Conservation (phyloP, 2,888 invertebrate genomes). For the Aphidoletes aphidimyza region DNA sequence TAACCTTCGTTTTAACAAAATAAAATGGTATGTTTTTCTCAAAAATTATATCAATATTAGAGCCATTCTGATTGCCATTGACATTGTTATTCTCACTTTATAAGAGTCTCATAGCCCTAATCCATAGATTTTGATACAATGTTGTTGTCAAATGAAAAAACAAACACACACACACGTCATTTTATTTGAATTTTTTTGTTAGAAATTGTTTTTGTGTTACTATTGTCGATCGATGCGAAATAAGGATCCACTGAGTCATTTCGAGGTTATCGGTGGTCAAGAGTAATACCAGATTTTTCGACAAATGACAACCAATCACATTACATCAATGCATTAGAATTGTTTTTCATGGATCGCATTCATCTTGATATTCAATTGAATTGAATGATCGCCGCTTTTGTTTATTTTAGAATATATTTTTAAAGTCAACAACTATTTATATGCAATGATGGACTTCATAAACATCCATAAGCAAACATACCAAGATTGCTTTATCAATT, state of each 20-base stretch:
- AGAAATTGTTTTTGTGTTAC: no score
- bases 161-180: no score
- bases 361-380: not conserved
- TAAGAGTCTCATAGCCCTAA: not conserved
- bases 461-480: not conserved
- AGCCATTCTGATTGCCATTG: not conserved
- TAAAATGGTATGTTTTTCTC: not conserved
- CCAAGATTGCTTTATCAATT: not conserved
- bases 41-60: not conserved
- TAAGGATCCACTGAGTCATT: no score
- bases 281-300: not conserved
- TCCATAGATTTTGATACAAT: not conserved
- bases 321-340: no score
- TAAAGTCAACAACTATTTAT: not conserved
- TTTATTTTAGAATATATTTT: not conserved
- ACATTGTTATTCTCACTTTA: not conserved
- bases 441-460: no score
- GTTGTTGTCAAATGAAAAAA: no score
- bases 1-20: constrained; percentile 20
- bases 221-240: no score
- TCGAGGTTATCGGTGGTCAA: no score
- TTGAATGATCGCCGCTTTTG: not conserved
- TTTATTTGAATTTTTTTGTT: no score
- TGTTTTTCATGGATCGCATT: not conserved
- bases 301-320: not conserved